Conservation (phyloP, 2,888 invertebrate species). For the Drosophila dives region DNA sequence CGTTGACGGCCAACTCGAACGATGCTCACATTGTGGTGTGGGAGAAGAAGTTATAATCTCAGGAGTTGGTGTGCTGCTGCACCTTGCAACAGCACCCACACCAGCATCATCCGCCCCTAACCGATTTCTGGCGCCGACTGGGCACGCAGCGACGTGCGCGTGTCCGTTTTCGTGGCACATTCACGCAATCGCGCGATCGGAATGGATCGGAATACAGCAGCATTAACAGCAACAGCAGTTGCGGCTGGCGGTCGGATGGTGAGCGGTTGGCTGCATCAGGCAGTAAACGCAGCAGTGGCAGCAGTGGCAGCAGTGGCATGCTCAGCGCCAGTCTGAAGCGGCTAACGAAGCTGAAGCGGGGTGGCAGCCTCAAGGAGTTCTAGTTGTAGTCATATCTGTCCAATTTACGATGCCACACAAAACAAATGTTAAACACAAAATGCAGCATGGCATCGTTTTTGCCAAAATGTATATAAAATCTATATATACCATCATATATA, state of each 20-base stretch:
- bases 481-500: conserved; percentile 14
- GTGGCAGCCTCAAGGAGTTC: conserved; percentile 81
- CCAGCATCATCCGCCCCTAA: conserved; percentile 66
- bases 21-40: conserved; percentile 96
- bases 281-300: conserved; percentile 21
- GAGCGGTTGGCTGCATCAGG: conserved; percentile 1
- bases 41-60: conserved; percentile 92
- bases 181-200: conserved; percentile 59
- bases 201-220: conserved; percentile 27
- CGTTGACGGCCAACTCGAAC: conserved; percentile 89
- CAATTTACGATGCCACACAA: conserved; percentile 19
- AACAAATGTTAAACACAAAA: neutral
- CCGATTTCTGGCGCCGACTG: conserved; percentile 48
- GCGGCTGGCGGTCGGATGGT: conserved; percentile 18
- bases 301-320: conserved; percentile 36
- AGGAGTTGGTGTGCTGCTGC: conserved; percentile 80
- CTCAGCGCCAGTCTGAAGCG: conserved; percentile 68
- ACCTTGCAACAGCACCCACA: conserved; percentile 72
- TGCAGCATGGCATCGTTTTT: conserved; percentile 8
- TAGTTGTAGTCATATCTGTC: conserved; percentile 32
- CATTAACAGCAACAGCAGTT: conserved; percentile 22
- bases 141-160: conserved; percentile 68
- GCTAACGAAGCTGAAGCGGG: conserved; percentile 78
- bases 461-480: conserved; percentile 41
- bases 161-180: conserved; percentile 77